phyloP scores from a whole-genome alignment of 2,888 invertebrate genomes.

The Lissonota sp. region DNA sequence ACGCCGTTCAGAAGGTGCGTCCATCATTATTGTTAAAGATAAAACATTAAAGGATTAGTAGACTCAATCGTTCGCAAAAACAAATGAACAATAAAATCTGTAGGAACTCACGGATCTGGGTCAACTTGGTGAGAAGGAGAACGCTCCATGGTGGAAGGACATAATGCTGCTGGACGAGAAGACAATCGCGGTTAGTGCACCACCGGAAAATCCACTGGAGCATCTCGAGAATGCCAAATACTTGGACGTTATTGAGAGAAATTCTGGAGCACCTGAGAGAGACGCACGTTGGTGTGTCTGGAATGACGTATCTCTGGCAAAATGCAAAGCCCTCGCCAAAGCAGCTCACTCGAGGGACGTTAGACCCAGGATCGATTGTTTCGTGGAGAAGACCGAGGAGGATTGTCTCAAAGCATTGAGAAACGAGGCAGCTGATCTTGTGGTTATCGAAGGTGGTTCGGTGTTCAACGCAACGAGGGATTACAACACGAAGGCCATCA shows the following conservation, averaged over 20 bases:
- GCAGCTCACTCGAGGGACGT: conserved; percentile 92
- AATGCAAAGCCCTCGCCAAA: conserved; percentile 89
- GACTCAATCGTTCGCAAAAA: background rate
- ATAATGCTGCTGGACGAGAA: conserved; percentile 87
- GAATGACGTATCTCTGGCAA: conserved; percentile 88
- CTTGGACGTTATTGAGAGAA: conserved; percentile 89
- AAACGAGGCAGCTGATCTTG: conserved; percentile 89
- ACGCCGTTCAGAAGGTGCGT: conserved; percentile 76
- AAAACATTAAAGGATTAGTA: background rate
- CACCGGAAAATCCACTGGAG: conserved; percentile 86
- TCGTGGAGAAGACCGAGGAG: conserved; percentile 87
- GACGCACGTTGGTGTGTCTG: conserved; percentile 88
- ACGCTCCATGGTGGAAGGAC: conserved; percentile 84
- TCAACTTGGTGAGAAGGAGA: conserved; percentile 81
- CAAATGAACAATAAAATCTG: background rate
- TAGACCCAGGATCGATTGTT: conserved; percentile 92
- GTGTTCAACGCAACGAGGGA: conserved; percentile 85
- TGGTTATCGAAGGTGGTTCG: conserved; percentile 88
- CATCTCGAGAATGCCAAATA: conserved; percentile 88
- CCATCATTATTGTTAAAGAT: background rate
- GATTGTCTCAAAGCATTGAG: conserved; percentile 89
- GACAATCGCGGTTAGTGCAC: conserved; percentile 88
- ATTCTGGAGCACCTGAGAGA: conserved; percentile 89
- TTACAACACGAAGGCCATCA: conserved; percentile 87
- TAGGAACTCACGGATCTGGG: conserved; percentile 78